Evolutionary conservation across 2,797 vertebrate genomes (phyloP).

Genomic region (Florisuga fusca): DNA sequence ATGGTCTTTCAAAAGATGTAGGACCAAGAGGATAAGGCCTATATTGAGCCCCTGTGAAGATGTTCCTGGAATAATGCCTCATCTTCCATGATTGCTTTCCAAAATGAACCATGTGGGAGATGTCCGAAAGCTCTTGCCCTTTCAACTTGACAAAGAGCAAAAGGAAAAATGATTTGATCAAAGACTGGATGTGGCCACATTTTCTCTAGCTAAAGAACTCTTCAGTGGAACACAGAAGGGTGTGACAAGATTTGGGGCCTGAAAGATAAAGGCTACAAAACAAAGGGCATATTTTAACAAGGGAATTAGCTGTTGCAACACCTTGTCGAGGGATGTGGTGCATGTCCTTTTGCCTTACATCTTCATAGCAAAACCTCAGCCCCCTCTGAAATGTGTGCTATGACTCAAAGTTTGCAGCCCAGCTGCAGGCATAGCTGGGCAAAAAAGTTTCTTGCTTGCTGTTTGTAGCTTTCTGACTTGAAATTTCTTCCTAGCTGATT

Average conservation of each 20-base stretch:
- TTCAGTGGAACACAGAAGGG: background rate
- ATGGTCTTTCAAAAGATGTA: background rate
- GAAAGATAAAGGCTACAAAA: constrained; percentile 24
- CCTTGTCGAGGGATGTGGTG: background rate
- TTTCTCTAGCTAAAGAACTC: constrained; percentile 36
- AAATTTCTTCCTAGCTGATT: background rate
- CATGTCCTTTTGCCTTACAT: background rate
- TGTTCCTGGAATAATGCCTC: background rate
- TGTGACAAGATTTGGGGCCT: background rate
- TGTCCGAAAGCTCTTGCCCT: background rate
- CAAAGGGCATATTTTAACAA: constrained; percentile 13
- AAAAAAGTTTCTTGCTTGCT: background rate
- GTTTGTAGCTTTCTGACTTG: background rate
- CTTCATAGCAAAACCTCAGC: background rate
- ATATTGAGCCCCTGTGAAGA: background rate
- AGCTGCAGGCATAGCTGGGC: background rate
- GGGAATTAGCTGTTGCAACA: constrained; percentile 18
- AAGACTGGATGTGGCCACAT: background rate
- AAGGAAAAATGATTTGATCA: background rate
- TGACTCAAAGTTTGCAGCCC: background rate
- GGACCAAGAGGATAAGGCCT: background rate
- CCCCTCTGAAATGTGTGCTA: background rate
- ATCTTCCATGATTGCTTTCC: background rate
- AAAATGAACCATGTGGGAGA: background rate
- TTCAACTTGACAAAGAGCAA: background rate